Evolutionary conservation across 2,888 invertebrate genomes (phyloP), one percentile per base, ranked within the genome.

Genomic region (Drosophila fungiperda): DNA sequence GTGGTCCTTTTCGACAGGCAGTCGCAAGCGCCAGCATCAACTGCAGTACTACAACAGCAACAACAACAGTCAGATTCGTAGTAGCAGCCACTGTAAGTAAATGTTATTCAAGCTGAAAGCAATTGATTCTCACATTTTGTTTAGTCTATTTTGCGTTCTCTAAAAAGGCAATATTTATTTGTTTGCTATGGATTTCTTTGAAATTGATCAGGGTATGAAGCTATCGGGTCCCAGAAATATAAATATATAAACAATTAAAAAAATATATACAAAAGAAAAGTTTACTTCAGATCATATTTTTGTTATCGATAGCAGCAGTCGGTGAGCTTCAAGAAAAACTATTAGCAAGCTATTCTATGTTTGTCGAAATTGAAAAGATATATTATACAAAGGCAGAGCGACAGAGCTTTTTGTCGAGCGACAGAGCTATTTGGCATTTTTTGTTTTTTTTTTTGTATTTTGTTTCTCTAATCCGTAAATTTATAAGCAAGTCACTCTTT

Each of bases 1-100:
- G 61, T 65, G 71, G 29, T 70, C 78, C 26, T 45, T 73, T 66
- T 82, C 86, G 40, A 75, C 73, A 58, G 75, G 75, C 58, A 82
- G 80, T 68, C 91, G 91, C 12, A 91, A 90, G 72, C 91, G 91
- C 20, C 87, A 90, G 12, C 76, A 78, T 63, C 71, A 72, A 23
- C 73, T 64, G n/a, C 75, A 81, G 32, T 40, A 38, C 57, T 67
- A 32, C 29, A 45, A 40, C 63, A 70, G 52, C 58, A 64, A 50
- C 49, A 54, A 40, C 29, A 11, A 53, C 17, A 40, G 12, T 32
- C 68, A 62, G 57, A 40, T 40, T 26, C 66, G 55, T 23, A 67
- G 33, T 62, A 76, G 49, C 65, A 66, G 45, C 40, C 70, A 76
- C 61, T 67, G 87, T 90, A 73, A 81, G 86, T 89, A 75, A 32